phyloP scores from a whole-genome alignment of 2,888 invertebrate species.

The Agrotis puta region DNA sequence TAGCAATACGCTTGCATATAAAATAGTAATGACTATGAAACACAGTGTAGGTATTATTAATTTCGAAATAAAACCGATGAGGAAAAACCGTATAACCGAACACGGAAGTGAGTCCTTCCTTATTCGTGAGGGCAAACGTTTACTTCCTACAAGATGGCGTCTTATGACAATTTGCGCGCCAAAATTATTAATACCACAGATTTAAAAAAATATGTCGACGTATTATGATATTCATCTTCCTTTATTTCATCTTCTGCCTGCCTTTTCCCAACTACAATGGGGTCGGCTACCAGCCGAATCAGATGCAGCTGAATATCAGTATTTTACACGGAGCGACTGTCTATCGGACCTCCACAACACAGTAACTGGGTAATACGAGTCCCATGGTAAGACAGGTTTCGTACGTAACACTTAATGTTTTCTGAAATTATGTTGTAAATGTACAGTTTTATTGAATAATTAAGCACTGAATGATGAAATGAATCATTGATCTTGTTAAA shows the following conservation, averaged over 20 bases:
- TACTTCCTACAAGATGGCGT: constrained; percentile 55
- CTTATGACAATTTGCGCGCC: constrained; percentile 53
- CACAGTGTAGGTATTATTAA: constrained; percentile 27
- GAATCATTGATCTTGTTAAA: constrained; percentile 32
- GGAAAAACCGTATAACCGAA: constrained; percentile 41
- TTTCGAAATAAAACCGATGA: constrained; percentile 51
- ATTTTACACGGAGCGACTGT: too few relatives aligned
- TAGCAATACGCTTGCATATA: neutral
- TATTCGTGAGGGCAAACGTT: constrained; percentile 54
- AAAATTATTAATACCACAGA: constrained; percentile 37
- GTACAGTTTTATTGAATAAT: neutral
- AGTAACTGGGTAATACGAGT: too few relatives aligned
- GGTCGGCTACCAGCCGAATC: too few relatives aligned
- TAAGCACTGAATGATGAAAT: neutral
- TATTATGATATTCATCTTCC: neutral
- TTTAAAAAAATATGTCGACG: neutral
- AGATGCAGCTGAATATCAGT: too few relatives aligned
- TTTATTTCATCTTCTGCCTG: too few relatives aligned
- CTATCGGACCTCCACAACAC: too few relatives aligned
- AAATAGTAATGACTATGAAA: constrained; percentile 24
- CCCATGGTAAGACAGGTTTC: neutral
- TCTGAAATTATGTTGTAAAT: neutral
- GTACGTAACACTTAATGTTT: neutral
- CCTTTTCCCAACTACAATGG: too few relatives aligned
- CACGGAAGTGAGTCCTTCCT: constrained; percentile 54